Conservation (phyloP, 2,113 vertebrate species). For the Neolamprologus fasciatus region DNA sequence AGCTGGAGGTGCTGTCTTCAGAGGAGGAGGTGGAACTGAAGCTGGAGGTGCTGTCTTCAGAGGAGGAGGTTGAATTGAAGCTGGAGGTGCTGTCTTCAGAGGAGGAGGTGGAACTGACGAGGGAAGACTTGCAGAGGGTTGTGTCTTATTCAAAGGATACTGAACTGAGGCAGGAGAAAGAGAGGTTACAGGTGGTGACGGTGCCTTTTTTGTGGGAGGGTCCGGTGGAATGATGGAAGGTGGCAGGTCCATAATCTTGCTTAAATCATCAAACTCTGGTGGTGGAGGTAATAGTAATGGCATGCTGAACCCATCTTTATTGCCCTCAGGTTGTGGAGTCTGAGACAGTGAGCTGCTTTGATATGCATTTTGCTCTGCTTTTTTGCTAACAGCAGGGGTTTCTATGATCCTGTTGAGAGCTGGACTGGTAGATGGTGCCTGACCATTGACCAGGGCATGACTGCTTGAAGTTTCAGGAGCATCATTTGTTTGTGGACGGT, state of each 20-base stretch:
- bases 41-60: fast-evolving
- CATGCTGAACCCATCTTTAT: slow-evolving; percentile 39
- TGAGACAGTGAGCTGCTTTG: background rate
- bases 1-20: fast-evolving
- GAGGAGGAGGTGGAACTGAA: background rate
- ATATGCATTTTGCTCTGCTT: background rate
- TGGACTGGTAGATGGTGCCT: background rate
- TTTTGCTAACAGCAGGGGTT: background rate
- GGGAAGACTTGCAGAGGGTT: background rate
- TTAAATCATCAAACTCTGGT: slow-evolving; percentile 77
- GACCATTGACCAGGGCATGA: background rate
- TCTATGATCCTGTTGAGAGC: background rate
- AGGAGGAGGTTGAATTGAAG: fast-evolving
- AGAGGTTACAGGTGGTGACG: background rate
- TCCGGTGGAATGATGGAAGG: slow-evolving; percentile 32
- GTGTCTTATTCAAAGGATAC: background rate
- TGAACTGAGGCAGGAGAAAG: background rate
- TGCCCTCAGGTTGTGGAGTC: slow-evolving; percentile 17
- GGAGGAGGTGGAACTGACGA: background rate
- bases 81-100: background rate
- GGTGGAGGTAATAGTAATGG: slow-evolving; percentile 82
- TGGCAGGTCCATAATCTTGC: slow-evolving; percentile 22
- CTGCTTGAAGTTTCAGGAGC: background rate
- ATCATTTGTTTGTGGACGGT: background rate
- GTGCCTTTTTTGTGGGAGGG: slow-evolving; percentile 33